phyloP scores from a whole-genome alignment of 2,113 vertebrate species.

The Polyodon spathula region DNA sequence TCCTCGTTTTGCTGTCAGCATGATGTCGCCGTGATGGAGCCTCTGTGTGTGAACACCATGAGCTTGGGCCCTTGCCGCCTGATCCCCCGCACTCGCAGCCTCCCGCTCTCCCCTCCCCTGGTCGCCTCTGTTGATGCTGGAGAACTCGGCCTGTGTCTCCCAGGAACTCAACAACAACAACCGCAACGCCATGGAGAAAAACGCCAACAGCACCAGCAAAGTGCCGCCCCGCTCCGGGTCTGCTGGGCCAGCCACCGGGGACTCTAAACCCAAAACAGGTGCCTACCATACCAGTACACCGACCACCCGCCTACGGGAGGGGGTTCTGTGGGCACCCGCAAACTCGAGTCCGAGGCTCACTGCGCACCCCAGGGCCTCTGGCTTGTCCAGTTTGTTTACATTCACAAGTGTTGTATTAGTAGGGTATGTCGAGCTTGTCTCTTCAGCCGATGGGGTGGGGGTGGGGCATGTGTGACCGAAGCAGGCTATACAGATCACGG shows the following conservation, averaged over 20 bases:
- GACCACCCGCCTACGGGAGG: neutral
- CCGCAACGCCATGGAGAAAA: slow-evolving; percentile 65
- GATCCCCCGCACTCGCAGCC: slow-evolving; percentile 50
- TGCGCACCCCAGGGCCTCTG: no score
- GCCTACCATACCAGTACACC: slow-evolving; percentile 16
- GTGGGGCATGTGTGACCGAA: no score
- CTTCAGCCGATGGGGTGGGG: no score
- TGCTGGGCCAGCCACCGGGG: slow-evolving; percentile 68
- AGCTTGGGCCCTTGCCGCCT: slow-evolving; percentile 74
- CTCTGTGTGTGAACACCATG: slow-evolving; percentile 79
- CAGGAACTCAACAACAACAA: slow-evolving; percentile 60
- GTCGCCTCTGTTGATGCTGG: slow-evolving; percentile 47
- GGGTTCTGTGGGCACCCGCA: neutral
- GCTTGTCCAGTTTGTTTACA: no score
- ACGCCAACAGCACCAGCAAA: slow-evolving; percentile 74
- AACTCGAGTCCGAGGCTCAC: no score
- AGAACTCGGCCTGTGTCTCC: slow-evolving; percentile 57
- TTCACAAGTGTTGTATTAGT: no score
- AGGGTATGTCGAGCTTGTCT: no score
- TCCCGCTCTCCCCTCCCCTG: slow-evolving; percentile 42
- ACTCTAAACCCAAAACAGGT: slow-evolving; percentile 94
- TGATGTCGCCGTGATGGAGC: slow-evolving; percentile 95
- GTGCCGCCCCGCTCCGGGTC: slow-evolving; percentile 77
- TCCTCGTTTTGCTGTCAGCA: slow-evolving; percentile 36
- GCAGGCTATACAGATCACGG: no score